Percentiles rank a stretch among this genome's conserved stretches.
Conservation (phyloP, 2,888 invertebrate species). For the Nymphalis polychloros region DNA sequence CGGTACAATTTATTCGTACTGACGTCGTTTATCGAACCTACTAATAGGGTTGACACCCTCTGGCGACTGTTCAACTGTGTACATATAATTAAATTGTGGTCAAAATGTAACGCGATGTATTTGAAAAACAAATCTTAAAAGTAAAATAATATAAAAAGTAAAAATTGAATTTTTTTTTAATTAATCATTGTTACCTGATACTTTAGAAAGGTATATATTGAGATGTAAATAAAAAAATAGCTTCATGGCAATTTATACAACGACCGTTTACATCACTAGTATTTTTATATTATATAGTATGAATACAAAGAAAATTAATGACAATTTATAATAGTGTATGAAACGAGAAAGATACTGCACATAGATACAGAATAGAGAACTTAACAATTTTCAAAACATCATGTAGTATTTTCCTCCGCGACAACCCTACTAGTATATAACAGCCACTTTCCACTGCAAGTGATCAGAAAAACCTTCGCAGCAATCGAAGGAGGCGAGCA, state of each 20-base stretch:
- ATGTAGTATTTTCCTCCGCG: constrained; percentile 15
- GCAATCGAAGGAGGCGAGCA: constrained; percentile 70
- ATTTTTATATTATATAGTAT: too few relatives aligned
- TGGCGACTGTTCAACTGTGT: background rate
- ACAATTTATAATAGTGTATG: too few relatives aligned
- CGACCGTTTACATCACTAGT: too few relatives aligned
- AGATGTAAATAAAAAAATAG: too few relatives aligned
- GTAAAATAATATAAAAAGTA: too few relatives aligned
- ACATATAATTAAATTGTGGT: background rate
- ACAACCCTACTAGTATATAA: constrained; percentile 43
- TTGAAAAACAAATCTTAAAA: too few relatives aligned
- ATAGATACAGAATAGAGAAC: background rate
- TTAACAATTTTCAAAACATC: background rate
- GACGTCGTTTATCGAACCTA: constrained; percentile 44
- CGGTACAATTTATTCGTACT: constrained; percentile 44
- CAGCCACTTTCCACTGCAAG: constrained; percentile 45
- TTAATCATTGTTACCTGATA: too few relatives aligned
- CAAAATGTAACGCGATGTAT: background rate
- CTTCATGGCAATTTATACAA: too few relatives aligned
- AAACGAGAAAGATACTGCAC: too few relatives aligned
- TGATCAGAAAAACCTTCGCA: constrained; percentile 66
- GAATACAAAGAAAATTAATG: too few relatives aligned
- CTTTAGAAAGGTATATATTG: too few relatives aligned
- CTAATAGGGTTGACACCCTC: constrained; percentile 29
- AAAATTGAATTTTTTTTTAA: too few relatives aligned